These are phyloP conservation scores for Kryptolebias ocellatus DNA, from an alignment of 2,797 vertebrate genomes.

Conservation along the genomic window DNA sequence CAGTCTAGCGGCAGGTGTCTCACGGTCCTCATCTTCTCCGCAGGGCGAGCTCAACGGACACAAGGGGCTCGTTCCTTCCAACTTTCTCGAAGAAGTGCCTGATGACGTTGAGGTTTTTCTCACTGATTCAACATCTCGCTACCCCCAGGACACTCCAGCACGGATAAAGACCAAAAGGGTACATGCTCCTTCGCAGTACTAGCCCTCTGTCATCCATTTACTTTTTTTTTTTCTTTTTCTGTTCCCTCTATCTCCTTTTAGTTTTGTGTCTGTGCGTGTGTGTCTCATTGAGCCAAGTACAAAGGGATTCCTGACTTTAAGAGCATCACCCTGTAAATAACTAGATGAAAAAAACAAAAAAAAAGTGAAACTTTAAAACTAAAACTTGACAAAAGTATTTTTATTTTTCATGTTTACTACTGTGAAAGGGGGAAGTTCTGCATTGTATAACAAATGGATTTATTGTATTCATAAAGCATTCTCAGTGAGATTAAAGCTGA, in stretches of 20 bases:
- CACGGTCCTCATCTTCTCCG: constrained; percentile 28
- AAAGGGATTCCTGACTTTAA: constrained; percentile 63
- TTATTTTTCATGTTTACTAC: constrained; percentile 80
- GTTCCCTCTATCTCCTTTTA: constrained; percentile 69
- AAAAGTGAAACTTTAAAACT: constrained; percentile 65
- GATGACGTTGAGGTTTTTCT: constrained; percentile 98
- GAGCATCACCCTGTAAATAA: constrained; percentile 73
- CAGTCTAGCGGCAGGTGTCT: constrained; percentile 12
- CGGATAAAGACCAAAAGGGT: constrained; percentile 97
- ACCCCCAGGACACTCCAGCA: constrained; percentile 84
- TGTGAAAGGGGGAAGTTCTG: constrained; percentile 68
- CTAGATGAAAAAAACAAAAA: constrained; percentile 69
- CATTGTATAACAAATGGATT: constrained; percentile 72
- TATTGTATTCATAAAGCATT: constrained; percentile 83
- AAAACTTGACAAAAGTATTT: constrained; percentile 77
- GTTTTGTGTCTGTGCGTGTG: constrained; percentile 73
- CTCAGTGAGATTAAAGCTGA: constrained; percentile 61
- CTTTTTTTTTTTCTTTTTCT: constrained; percentile 69
- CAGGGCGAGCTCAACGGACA: constrained; percentile 97
- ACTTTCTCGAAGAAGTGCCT: constrained; percentile 99
- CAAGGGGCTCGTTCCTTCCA: constrained; percentile 97
- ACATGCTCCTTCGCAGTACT: constrained; percentile 85
- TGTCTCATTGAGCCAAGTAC: constrained; percentile 63
- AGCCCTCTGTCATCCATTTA: constrained; percentile 78
- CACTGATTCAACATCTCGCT: constrained; percentile 88